Evolutionary conservation across 2,113 vertebrate genomes (phyloP).

Genomic region (Romanogobio albipinnatus): DNA sequence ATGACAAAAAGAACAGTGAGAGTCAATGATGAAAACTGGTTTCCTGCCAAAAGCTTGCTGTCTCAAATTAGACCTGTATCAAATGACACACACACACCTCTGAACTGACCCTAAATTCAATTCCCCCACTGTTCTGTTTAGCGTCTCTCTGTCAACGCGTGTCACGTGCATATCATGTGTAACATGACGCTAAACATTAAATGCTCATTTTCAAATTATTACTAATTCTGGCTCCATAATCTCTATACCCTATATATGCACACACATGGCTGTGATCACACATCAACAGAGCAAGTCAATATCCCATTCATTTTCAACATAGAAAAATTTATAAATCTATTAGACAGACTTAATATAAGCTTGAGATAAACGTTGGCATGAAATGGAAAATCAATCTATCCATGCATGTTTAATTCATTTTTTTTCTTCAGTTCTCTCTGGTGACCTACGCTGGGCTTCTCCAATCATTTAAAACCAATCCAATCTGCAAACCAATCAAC

Average conservation of each 20-base stretch:
- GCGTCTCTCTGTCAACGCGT: not conserved
- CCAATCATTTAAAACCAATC: no score
- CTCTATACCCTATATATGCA: not conserved
- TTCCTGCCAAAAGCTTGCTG: constrained; percentile 13
- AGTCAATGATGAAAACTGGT: not conserved
- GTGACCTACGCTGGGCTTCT: no score
- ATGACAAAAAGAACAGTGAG: not conserved
- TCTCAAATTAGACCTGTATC: constrained; percentile 40
- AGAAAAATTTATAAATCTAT: not conserved
- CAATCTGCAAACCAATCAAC: no score
- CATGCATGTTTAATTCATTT: no score
- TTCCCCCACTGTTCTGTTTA: constrained; percentile 2
- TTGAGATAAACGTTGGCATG: not conserved
- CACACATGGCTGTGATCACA: not conserved
- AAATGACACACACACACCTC: constrained; percentile 29
- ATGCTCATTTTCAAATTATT: not conserved
- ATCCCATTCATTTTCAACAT: not conserved
- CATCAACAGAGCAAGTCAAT: not conserved
- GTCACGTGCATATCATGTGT: constrained; percentile 5
- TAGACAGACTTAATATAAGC: not conserved
- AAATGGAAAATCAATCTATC: not conserved
- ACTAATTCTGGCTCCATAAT: not conserved
- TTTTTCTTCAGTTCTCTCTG: no score
- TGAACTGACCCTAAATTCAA: constrained; percentile 5
- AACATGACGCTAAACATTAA: not conserved